phyloP scores from a whole-genome alignment of 2,113 vertebrate genomes.

The Seriola aureovittata region DNA sequence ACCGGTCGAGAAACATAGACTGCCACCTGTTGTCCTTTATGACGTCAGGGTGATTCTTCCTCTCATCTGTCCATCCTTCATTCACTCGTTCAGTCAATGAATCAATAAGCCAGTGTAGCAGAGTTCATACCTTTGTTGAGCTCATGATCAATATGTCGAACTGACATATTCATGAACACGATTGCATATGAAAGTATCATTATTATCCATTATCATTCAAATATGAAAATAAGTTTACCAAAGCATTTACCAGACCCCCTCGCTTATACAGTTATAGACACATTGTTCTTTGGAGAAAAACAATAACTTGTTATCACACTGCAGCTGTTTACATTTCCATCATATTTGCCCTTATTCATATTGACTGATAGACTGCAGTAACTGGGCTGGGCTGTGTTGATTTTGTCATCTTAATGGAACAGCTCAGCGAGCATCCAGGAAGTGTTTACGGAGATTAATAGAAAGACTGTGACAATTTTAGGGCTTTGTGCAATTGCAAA shows the following conservation, averaged over 20 bases:
- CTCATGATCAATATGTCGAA: neutral
- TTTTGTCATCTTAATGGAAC: constrained; percentile 41
- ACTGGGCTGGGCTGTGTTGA: constrained; percentile 23
- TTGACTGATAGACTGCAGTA: constrained; percentile 44
- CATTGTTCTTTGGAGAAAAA: constrained; percentile 2
- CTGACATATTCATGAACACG: neutral
- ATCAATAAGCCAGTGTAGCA: neutral
- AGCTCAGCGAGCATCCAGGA: constrained; percentile 38
- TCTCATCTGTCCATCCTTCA: constrained; percentile 15
- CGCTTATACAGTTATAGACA: neutral
- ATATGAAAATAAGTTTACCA: neutral
- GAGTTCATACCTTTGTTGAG: neutral
- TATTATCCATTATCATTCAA: neutral
- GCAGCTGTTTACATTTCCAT: constrained; percentile 53
- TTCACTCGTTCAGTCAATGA: constrained; percentile 10
- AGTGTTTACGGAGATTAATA: constrained; percentile 66
- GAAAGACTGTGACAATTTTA: constrained; percentile 35
- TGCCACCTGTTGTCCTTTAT: neutral
- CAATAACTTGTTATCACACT: constrained; percentile 18
- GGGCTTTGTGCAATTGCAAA: constrained; percentile 21
- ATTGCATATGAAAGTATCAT: neutral
- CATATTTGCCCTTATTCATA: constrained; percentile 30
- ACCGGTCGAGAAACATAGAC: neutral
- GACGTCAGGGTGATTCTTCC: neutral
- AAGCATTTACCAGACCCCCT: neutral